Evolutionary conservation across 2,797 vertebrate genomes (phyloP), one percentile per base, ranked within the genome.

Genomic region (Acanthurus lineatus): DNA sequence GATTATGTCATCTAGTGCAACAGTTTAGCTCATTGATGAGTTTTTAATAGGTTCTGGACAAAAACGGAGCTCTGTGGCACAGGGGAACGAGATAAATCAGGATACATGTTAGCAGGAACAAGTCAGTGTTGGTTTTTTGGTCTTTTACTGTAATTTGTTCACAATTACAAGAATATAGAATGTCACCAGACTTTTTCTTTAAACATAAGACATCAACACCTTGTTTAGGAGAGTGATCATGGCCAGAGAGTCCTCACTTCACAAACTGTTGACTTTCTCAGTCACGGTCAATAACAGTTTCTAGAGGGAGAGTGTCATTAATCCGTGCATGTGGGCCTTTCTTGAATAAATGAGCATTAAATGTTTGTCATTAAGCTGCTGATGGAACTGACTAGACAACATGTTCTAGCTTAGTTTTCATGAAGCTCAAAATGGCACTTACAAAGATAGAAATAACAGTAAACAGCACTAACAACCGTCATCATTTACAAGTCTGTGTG

Each of bases 401-500:
- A 79, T 65, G 44, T 76, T 62, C 71, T 56, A 48, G 38, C 56
- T 65, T 59, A 44, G 54, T 57, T 47, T 9, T n/a, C 25, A n/a
- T 76, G 54, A 73, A 63, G 77, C 54, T 62, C 51, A 16, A 56
- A 70, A 56, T 76, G 68, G 35, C 63, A 47, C 63, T 83, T 40
- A 9, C 57, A 73, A 65, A 80, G 60, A 82, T 60, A 76, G 73
- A 65, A 76, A 70, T 54, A 32, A 77, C 16, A 45, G 59, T 69
- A 74, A 58, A 72, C 22, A 47, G 75, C 69, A n/a, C 73, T 76
- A 72, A 71, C 69, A 47, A 53, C 73, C 80, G 81, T 75, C 28
- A 85, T 71, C 73, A 84, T 81, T 87, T 82, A 65, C 40, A 69
- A 62, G 48, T 49, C 42, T 64, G 61, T 35, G 32, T 83, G 76